Evolutionary conservation across 2,113 vertebrate genomes (phyloP).

Genomic region (Irena cyanogastra): DNA sequence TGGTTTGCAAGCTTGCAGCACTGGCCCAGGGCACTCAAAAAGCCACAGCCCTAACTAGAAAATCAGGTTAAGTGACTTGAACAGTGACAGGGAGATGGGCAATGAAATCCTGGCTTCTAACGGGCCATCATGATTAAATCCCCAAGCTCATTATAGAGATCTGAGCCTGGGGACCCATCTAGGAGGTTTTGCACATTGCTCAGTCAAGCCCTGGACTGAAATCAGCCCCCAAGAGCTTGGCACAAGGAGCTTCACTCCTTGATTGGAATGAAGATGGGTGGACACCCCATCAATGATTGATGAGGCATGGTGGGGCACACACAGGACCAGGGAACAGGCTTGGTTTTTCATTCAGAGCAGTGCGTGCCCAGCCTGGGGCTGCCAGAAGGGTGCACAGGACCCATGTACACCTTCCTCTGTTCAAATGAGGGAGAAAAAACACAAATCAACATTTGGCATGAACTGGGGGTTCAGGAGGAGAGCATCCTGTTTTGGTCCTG

Average conservation of each 20-base stretch:
- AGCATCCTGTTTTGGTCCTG: neutral
- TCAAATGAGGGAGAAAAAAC: neutral
- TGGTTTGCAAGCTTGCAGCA: neutral
- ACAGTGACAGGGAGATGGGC: neutral
- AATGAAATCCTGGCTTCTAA: neutral
- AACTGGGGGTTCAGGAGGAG: neutral
- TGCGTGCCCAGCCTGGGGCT: neutral
- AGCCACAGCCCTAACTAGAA: accelerated
- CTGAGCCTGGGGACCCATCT: neutral
- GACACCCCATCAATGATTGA: accelerated
- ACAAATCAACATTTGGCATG: neutral
- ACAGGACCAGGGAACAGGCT: neutral
- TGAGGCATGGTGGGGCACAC: neutral
- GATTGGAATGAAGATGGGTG: neutral
- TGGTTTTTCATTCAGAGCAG: neutral
- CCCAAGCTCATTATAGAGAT: neutral
- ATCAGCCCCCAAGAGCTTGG: neutral
- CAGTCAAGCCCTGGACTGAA: neutral
- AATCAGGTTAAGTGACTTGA: neutral
- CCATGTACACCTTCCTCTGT: neutral
- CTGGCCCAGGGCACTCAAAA: neutral
- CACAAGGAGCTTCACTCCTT: neutral
- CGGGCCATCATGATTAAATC: neutral
- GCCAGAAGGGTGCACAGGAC: accelerated
- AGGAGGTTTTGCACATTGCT: neutral